Percentiles rank a stretch among this genome's conserved stretches.
These are phyloP conservation scores for Pseudomyrmex flavicornis DNA, from an alignment of 1,140 invertebrate genomes.

Conservation along the genomic window DNA sequence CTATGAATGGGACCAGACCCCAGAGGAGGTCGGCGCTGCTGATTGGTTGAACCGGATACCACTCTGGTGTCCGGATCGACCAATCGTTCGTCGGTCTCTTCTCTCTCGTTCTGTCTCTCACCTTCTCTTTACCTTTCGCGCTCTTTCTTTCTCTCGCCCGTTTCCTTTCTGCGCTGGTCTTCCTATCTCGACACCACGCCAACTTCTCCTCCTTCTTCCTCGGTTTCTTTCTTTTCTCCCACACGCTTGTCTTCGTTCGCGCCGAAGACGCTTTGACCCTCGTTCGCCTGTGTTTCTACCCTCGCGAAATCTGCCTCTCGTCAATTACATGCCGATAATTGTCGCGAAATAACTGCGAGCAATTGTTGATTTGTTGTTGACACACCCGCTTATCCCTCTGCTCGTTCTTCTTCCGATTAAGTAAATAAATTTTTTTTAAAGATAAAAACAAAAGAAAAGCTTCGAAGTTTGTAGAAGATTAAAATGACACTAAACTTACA, in stretches of 20 bases:
- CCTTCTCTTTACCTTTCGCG: constrained; percentile 38
- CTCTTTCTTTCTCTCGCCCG: constrained; percentile 25
- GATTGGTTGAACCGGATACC: constrained; percentile 77
- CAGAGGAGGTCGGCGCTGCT: constrained; percentile 75
- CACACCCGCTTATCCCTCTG: neutral
- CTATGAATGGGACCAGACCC: constrained; percentile 78
- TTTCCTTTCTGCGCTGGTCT: constrained; percentile 27
- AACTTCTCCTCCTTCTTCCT: constrained; percentile 15
- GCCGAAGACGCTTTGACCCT: constrained; percentile 41
- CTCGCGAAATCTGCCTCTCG: constrained; percentile 32
- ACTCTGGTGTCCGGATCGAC: constrained; percentile 68
- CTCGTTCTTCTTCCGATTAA: neutral
- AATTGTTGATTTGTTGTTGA: constrained; percentile 40
- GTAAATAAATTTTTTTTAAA: neutral
- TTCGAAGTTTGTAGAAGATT: neutral
- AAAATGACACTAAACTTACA: neutral
- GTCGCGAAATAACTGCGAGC: constrained; percentile 22
- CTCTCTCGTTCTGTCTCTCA: constrained; percentile 66
- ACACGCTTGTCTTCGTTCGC: constrained; percentile 29
- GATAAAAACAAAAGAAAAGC: neutral
- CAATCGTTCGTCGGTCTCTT: constrained; percentile 75
- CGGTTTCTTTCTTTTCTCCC: constrained; percentile 42
- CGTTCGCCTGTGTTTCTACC: constrained; percentile 23
- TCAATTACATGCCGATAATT: constrained; percentile 37
- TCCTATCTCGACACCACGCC: constrained; percentile 34